Evolutionary conservation across 2,888 invertebrate species (phyloP), one percentile per base, ranked within the genome.

Genomic region (Drosophila prostipennis): DNA sequence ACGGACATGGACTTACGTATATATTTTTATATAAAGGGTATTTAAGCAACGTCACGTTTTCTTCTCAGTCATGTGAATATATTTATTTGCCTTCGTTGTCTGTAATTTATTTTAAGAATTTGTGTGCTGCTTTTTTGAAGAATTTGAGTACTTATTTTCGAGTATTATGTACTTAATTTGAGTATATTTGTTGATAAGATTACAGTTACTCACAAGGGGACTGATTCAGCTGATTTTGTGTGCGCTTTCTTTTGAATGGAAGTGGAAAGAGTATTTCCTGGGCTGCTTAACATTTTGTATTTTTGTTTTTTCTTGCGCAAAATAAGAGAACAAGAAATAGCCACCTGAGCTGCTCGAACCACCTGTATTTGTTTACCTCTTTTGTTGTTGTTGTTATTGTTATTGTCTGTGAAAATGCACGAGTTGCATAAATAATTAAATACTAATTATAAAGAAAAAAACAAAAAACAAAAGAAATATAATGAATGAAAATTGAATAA

Each of bases 301-400:
- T 36, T 14, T 2, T 11, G n/a, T 23, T 23, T 14, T 46, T 6
- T 14, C 23, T 36, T 16, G 11, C 26, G 39, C 3, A 48, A 29
- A 37, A 45, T 7, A 8, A 37, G 60, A 45, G 37, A 32, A 51
- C 36, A 26, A 49, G 26, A 51, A 59, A 60, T 13, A 26, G 23
- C 37, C 45, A 61, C 32, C 29, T 40, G 61, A 61, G 32, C 37
- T 14, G 16, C 7, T 43, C 23, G 46, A 54, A 65, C 54, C 40
- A 54, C 46, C 68, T 67, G 46, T 67, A 48, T 65, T 54, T 65
- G 40, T 67, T 59, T 59, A 65, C 46, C 55, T 48, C 46, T 65
- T 34, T 23, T 43, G 39, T 14, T 14, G 10, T 10, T 16, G 8
- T 1, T 11, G 10, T 19, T 29, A 26, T 36, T 26, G 42, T 23